Percentiles rank a stretch among this genome's conserved stretches.
Conservation (phyloP, 1,140 invertebrate genomes). For the Atta colombica region DNA sequence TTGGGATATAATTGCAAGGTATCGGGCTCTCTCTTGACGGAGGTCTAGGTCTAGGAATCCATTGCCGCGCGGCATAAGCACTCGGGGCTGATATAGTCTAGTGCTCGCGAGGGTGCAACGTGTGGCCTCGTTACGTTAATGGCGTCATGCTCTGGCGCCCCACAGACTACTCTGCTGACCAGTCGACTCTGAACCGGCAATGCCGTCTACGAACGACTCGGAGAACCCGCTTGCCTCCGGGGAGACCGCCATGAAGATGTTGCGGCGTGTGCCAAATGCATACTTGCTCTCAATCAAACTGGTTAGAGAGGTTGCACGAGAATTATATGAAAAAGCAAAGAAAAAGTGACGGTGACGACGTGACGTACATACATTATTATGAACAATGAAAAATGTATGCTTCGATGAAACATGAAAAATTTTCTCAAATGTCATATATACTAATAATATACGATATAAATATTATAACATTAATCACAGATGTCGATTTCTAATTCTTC, state of each 20-base stretch:
- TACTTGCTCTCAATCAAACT: constrained; percentile 5
- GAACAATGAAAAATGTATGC: neutral
- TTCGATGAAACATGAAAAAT: neutral
- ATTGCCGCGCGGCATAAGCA: constrained; percentile 65
- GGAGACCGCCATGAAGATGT: constrained; percentile 34
- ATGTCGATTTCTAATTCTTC: no score
- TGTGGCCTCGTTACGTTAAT: constrained; percentile 80
- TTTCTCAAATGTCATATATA: no score
- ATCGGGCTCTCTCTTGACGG: constrained; percentile 55
- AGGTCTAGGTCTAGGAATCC: constrained; percentile 79
- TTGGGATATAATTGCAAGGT: constrained; percentile 69
- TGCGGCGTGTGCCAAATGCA: constrained; percentile 25
- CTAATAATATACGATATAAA: neutral
- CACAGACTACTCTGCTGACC: constrained; percentile 71
- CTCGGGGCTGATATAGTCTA: constrained; percentile 75
- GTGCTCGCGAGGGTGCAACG: constrained; percentile 74
- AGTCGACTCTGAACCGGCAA: constrained; percentile 60
- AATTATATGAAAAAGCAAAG: neutral
- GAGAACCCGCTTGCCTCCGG: constrained; percentile 43
- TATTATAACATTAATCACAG: neutral
- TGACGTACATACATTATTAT: neutral
- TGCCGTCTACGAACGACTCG: constrained; percentile 56
- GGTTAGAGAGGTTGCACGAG: neutral
- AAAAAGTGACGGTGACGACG: no score
- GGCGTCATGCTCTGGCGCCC: constrained; percentile 82